Percentiles rank a stretch among this genome's conserved stretches.
These are phyloP conservation scores for Brachyptera putata DNA, from an alignment of 2,888 invertebrate species.

Conservation along the genomic window DNA sequence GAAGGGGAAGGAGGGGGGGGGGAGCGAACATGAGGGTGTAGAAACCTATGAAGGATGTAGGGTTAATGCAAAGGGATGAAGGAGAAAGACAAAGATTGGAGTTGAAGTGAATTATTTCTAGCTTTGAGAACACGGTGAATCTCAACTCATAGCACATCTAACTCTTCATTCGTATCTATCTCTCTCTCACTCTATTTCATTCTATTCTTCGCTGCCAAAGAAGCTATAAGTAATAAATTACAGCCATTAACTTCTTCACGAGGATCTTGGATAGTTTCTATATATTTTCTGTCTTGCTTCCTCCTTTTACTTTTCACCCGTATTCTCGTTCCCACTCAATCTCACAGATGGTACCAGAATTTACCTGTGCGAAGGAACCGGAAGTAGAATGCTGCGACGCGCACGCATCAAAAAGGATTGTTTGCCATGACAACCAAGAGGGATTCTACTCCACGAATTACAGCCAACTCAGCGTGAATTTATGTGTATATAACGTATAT, in stretches of 20 bases:
- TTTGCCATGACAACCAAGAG: slow-evolving; percentile 22
- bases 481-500: too few species aligned
- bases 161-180: slow-evolving; percentile 18
- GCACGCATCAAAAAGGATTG: neutral
- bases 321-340: too few species aligned
- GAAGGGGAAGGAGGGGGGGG: slow-evolving; percentile 8
- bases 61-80: slow-evolving; percentile 19
- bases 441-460: too few species aligned
- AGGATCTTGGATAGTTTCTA: slow-evolving; percentile 1
- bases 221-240: slow-evolving; percentile 30
- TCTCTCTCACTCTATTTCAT: slow-evolving; percentile 17
- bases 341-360: neutral
- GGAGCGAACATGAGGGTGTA: slow-evolving; percentile 16
- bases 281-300: neutral
- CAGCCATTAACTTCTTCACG: slow-evolving; percentile 19
- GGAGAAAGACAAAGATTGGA: slow-evolving; percentile 28
- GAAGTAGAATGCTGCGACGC: neutral
- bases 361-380: neutral
- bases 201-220: slow-evolving; percentile 20
- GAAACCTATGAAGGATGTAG: slow-evolving; percentile 20
- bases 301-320: neutral
- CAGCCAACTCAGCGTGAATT: too few species aligned
- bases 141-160: slow-evolving; percentile 12
- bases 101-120: slow-evolving; percentile 32
- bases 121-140: slow-evolving; percentile 20